These are phyloP conservation scores for Anisognathus igniventris DNA, from an alignment of 2,797 vertebrate species.

Conservation along the genomic window DNA sequence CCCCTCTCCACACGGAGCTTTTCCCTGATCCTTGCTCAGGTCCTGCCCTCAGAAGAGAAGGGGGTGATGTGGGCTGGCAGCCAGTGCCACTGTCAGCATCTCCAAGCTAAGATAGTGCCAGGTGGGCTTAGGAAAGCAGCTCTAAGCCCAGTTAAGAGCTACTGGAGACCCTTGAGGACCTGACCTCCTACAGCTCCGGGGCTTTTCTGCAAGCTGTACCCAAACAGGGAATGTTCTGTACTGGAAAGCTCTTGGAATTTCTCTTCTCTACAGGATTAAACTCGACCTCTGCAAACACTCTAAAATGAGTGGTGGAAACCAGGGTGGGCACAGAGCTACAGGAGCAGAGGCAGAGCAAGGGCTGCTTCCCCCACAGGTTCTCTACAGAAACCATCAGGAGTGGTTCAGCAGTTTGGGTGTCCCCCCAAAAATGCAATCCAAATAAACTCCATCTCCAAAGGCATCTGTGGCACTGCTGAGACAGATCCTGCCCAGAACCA, in stretches of 20 bases:
- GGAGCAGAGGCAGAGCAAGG: neutral
- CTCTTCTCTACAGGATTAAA: neutral
- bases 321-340: fast-evolving
- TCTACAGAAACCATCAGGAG: neutral
- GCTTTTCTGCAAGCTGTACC: neutral
- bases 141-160: neutral
- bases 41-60: neutral
- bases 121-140: neutral
- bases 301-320: neutral
- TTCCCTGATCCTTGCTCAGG: neutral
- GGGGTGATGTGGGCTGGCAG: neutral
- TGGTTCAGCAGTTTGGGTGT: neutral
- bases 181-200: neutral
- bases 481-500: neutral
- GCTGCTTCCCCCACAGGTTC: neutral
- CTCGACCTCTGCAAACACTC: neutral
- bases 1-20: neutral
- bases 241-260: no score
- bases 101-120: neutral
- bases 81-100: neutral
- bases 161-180: neutral
- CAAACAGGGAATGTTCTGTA: neutral
- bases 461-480: neutral
- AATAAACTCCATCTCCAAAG: neutral
- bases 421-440: neutral